Base-by-base conservation (phyloP, 23 tunicate species). In the Styela plicata region DNA sequence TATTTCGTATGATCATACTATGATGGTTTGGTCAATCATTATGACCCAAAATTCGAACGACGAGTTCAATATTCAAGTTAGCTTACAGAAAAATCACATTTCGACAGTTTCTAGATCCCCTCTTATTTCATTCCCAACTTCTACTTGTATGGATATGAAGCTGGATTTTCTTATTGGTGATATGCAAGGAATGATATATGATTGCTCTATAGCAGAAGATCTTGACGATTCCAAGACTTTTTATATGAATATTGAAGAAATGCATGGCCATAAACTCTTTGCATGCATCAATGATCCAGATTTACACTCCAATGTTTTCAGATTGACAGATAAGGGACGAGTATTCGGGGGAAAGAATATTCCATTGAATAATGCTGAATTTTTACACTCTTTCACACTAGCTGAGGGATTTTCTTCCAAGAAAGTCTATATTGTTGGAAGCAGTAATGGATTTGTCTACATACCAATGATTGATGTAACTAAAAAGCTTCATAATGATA, bases 391-490 rank as follows among this genome's bases (percentile, higher is more conserved):
- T 21, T 52, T 29, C 10, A 27, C 33, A 10, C 66, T 44, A 24
- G 64, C 24, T 1, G 27, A 36, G 27, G 66, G 24, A 17, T 19
- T 25, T 24, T 53, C 31, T 44, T n/a, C 81, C 0, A 29, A 44
- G 37, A 52, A 44, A n/a, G 27, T 76, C 44, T 44, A 21, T 44
- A 21, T 76, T 1, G 33, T 18, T 25, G 81, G 81, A 76, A 53
- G 66, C 0, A 76, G 26, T 57, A 23, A 24, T 44, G 81, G 81
- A 1, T 17, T 33, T 36, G 7, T 76, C 18, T 53, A 76, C 37
- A 25, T 33, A 10, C 33, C 64, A 7, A 21, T 22, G 26, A 16
- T 10, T 20, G 0, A 53, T 20, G 18, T 27, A 52, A 76, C 36
- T 36, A 1, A 33, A 24, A 36, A 2, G 64, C 27, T 76, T 52